A percentile compares a stretch with the other conserved stretches of the same genome.
phyloP scores from a whole-genome alignment of 2,888 invertebrate genomes.

The Rosalia funebris region DNA sequence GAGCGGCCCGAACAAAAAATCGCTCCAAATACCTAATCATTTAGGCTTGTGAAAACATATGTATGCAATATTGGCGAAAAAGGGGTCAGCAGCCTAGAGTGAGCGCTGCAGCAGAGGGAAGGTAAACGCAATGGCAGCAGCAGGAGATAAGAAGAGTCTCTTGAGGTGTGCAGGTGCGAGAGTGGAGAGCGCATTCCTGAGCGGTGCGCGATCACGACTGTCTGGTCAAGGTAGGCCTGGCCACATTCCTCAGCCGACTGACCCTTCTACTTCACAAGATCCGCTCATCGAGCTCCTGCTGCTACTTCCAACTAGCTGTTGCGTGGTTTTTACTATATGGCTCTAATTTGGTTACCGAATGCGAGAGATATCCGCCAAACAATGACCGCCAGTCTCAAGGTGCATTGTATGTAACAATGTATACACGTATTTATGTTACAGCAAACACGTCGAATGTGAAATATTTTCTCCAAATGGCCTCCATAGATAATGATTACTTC shows the following conservation, averaged over 20 bases:
- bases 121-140: conserved; percentile 2
- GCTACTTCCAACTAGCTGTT: conserved; percentile 31
- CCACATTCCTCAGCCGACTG: conserved; percentile 62
- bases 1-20: too few species aligned
- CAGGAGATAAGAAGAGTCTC: conserved; percentile 16
- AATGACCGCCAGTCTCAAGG: conserved; percentile 12
- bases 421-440: too few species aligned
- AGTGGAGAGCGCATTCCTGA: conserved; percentile 61
- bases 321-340: conserved; percentile 9
- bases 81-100: conserved; percentile 5
- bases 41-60: not conserved
- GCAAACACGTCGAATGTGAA: too few species aligned
- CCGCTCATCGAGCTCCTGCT: conserved; percentile 28
- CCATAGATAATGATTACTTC: too few species aligned
- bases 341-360: conserved; percentile 30
- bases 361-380: conserved; percentile 11
- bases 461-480: too few species aligned
- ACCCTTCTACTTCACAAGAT: conserved; percentile 54
- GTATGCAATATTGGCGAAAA: not conserved
- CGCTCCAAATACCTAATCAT: too few species aligned
- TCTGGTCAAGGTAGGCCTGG: conserved; percentile 63
- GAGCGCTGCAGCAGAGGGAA: conserved; percentile 9
- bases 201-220: conserved; percentile 61
- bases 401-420: too few species aligned
- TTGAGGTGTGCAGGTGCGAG: conserved; percentile 52